Evolutionary conservation across 2,888 invertebrate species (phyloP).

Genomic region (Calameuta filiformis): DNA sequence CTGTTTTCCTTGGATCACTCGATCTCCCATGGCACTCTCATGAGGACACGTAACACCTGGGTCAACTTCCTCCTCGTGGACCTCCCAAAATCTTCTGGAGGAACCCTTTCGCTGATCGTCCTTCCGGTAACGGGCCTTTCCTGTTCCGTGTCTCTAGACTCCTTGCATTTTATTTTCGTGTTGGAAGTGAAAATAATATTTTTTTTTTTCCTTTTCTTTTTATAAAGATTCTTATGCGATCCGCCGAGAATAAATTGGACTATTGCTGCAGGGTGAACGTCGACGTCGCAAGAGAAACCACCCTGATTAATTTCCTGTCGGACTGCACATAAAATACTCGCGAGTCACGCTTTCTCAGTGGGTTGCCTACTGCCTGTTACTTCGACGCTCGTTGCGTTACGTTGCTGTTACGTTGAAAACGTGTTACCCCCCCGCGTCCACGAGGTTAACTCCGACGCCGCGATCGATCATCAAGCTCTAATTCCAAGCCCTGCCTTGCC

Average conservation of each 20-base stretch:
- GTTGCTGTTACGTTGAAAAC: conserved; percentile 28
- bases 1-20: conserved; percentile 49
- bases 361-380: not conserved
- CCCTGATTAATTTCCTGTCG: conserved; percentile 63
- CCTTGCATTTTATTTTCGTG: not conserved
- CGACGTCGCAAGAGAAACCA: not conserved
- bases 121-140: conserved; percentile 27
- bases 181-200: not conserved
- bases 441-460: not conserved
- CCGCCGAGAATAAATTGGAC: not conserved
- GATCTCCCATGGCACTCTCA: conserved; percentile 38
- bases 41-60: conserved; percentile 51
- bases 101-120: conserved; percentile 37
- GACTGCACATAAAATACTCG: conserved; percentile 47
- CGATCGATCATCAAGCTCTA: not conserved
- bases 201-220: conserved; percentile 4
- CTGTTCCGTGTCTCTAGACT: conserved; percentile 11
- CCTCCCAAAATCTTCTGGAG: conserved; percentile 42
- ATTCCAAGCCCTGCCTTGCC: not conserved
- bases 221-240: not conserved
- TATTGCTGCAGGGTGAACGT: not conserved
- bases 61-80: conserved; percentile 58
- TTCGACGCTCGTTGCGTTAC: conserved; percentile 45
- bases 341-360: conserved; percentile 58
- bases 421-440: not conserved